Percentiles rank a stretch among this genome's conserved stretches.
phyloP scores from a whole-genome alignment of 2,888 invertebrate genomes.

The Acleris laterana region DNA sequence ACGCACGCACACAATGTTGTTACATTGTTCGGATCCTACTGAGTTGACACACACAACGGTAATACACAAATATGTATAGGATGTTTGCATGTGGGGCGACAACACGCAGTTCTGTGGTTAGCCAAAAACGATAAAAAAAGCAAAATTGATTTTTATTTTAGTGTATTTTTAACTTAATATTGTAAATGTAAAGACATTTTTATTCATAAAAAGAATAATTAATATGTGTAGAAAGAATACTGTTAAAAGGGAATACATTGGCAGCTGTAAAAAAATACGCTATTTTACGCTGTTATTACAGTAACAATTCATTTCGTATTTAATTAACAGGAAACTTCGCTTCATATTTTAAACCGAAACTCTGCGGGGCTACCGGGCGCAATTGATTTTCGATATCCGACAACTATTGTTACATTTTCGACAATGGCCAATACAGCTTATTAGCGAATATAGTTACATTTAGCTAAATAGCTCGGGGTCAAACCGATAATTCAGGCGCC shows the following conservation, averaged over 20 bases:
- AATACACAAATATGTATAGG: background rate
- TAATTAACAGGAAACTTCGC: slow-evolving; percentile 18
- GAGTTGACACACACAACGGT: slow-evolving; percentile 22
- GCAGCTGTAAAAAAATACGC: background rate
- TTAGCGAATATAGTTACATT: slow-evolving; percentile 73
- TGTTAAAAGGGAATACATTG: background rate
- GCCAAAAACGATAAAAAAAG: slow-evolving; percentile 12
- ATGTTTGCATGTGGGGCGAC: slow-evolving; percentile 32
- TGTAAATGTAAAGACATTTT: too few species aligned
- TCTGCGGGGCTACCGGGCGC: slow-evolving; percentile 57
- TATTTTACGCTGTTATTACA: background rate
- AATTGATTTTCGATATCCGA: slow-evolving; percentile 55
- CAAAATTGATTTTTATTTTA: background rate
- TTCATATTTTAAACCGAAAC: slow-evolving; percentile 20
- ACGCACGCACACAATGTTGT: slow-evolving; percentile 41
- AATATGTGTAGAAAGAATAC: too few species aligned
- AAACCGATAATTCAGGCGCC: slow-evolving; percentile 78
- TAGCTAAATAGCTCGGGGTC: slow-evolving; percentile 70
- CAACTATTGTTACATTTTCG: slow-evolving; percentile 55
- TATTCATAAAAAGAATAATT: too few species aligned
- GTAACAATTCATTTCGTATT: slow-evolving; percentile 11
- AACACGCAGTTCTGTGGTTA: slow-evolving; percentile 27
- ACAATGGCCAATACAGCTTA: slow-evolving; percentile 73
- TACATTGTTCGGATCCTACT: slow-evolving; percentile 27
- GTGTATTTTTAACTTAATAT: too few species aligned